Base-by-base conservation (phyloP, 2,888 invertebrate genomes). In the Volucella bombylans region DNA sequence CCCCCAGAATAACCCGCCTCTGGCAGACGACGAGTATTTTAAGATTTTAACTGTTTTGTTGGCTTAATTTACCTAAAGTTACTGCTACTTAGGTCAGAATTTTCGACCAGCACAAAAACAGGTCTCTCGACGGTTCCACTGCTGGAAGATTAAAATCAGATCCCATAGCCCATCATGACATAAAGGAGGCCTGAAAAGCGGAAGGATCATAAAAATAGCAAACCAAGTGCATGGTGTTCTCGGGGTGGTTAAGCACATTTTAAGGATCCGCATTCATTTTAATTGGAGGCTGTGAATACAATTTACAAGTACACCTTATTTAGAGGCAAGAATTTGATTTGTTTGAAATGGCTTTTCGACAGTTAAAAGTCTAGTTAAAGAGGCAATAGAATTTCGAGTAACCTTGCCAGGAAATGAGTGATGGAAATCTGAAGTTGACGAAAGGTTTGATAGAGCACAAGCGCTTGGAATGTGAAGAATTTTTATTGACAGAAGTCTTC, bases 221-320 rank as follows among this genome's bases (percentile, higher is more conserved):
- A 71, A 69, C 54, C 15, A 45, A 61, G 71, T 67, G 49, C 49
- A 74, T 50, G 57, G 55, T 49, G 74, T 50, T 65, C 4, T 49
- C 39, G 18, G 18, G 23, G 31, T 38, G 62, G 11, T 18, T 64
- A 47, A 62, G 54, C 50, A 52, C 59, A 72, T 61, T 73, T 78
- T 73, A 74, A 65, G 68, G 73, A 74, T 41, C 68, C 72, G 79
- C 68, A 79, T 65, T 69, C 47, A 80, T 76, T 85, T 85, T 85
- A 85, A 80, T 80, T 76, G 80, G 80, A 71, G 57, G 67, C 38
- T 45, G 80, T 85, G 76, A 76, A 80, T 80, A 74, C 80, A 52
- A 52, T 74, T 80, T 38, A 62, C 74, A 64, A 57, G 45, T 38
- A 68, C 52, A 61, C 61, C 38, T 57, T 14, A 38, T 68, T 74